Evolutionary conservation across 2,113 vertebrate genomes (phyloP).

Genomic region (Cyanistes caeruleus): DNA sequence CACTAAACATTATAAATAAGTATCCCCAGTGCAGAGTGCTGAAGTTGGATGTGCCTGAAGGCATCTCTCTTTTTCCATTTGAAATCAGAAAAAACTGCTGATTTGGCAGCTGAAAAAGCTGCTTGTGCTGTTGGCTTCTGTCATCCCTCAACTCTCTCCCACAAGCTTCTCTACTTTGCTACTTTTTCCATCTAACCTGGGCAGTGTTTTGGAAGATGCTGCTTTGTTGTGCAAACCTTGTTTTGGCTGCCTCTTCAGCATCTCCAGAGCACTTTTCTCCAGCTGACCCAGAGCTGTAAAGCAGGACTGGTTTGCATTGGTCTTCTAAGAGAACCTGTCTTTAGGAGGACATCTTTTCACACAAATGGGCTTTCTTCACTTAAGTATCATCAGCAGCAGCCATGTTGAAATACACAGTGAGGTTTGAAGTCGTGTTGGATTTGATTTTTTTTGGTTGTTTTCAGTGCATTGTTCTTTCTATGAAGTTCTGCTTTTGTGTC

Average conservation of each 20-base stretch:
- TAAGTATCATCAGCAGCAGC: not conserved
- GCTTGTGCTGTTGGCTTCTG: not conserved
- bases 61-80: not conserved
- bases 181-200: not conserved
- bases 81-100: not conserved
- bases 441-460: not conserved
- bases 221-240: not conserved
- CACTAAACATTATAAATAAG: not conserved
- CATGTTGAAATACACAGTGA: not conserved
- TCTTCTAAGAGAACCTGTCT: not conserved
- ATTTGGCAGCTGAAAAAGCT: not conserved
- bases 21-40: not conserved
- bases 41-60: not conserved
- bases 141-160: not conserved
- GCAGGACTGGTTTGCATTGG: not conserved
- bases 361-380: not conserved
- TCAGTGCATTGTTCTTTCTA: not conserved
- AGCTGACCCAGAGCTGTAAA: not conserved
- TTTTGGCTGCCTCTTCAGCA: not conserved
- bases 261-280: not conserved
- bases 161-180: not conserved
- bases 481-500: not conserved
- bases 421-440: not conserved
- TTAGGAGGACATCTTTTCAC: not conserved
- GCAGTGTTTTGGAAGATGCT: not conserved